Evolutionary conservation across 2,888 invertebrate genomes (phyloP), one percentile per base, ranked within the genome.

Genomic region (Athalia cordata): DNA sequence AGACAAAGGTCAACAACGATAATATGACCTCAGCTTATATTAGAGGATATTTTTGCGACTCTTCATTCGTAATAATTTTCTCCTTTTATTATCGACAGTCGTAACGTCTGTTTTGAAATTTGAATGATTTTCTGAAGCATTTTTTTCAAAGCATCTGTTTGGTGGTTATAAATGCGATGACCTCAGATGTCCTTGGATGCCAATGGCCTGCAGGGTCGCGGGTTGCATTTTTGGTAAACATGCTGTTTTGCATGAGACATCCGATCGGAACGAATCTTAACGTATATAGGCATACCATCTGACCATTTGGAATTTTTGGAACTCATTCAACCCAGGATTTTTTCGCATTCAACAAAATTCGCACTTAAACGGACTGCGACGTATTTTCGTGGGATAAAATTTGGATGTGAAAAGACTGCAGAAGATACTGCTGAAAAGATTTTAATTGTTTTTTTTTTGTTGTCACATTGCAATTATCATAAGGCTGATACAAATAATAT

Each of bases 181-280:
- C 75, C 62, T 75, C 13, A 50, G n/a, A 52, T 64, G 75, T 75
- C 75, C 75, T 75, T 75, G 75, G 8, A 62, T 50, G 64, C 11
- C 11, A 50, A 52, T 29, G 62, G 43, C 49, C 75, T 29, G 29
- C 29, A 29, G 29, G 29, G 29, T 62, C 75, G 64, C 4, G 47
- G 43, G n/a, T 49, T 50, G 62, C 50, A 62, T 15, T 64, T 61
- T 75, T 72, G 13, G 59, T 72, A 55, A 29, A 57, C 47, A 9
- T 59, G 47, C 9, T 59, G 13, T 59, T 72, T 59, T 55, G 29
- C 49, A 3, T 3, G 43, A 43, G 52, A 59, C 15, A 49, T 61
- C 43, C 9, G 49, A 13, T 15, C 13, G 8, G 13, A 29, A n/a
- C 75, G 45, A 6, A 75, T 50, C 75, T 47, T 72, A 59, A 55